Evolutionary conservation across 2,113 vertebrate species (phyloP).

Genomic region (Toxotes chatareus): DNA sequence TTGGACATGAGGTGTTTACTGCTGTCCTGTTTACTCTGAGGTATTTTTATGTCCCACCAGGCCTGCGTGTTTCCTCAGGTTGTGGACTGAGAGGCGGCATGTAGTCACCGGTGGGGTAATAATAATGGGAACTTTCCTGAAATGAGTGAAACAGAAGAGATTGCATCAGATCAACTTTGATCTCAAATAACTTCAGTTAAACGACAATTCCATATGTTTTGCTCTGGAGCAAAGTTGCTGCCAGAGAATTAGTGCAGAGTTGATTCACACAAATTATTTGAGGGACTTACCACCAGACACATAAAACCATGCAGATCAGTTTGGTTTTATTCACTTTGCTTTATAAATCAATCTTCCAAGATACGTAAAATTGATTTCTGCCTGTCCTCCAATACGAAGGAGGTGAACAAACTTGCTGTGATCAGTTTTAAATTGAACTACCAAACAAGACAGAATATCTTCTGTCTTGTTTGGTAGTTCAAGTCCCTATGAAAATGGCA

Average conservation of each 20-base stretch:
- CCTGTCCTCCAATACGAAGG: background rate
- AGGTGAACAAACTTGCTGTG: slow-evolving; percentile 4
- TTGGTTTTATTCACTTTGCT: background rate
- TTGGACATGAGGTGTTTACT: slow-evolving; percentile 17
- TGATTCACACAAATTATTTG: background rate
- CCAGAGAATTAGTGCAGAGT: too few relatives aligned
- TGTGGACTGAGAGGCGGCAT: slow-evolving; percentile 69
- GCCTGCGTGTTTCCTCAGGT: slow-evolving; percentile 69
- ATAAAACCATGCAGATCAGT: background rate
- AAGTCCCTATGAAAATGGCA: background rate
- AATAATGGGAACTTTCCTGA: slow-evolving; percentile 78
- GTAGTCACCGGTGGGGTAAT: slow-evolving; percentile 78
- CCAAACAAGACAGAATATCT: background rate
- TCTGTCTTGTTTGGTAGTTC: too few relatives aligned
- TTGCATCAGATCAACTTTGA: slow-evolving; percentile 29
- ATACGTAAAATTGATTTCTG: background rate
- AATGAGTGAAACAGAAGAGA: slow-evolving; percentile 48
- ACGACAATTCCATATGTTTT: slow-evolving; percentile 47
- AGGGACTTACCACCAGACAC: background rate
- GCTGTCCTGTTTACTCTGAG: slow-evolving; percentile 39
- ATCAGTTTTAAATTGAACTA: background rate
- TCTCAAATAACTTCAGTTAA: background rate
- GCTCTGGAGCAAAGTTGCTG: background rate
- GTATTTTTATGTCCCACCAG: slow-evolving; percentile 59
- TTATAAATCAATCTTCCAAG: background rate